Percentiles rank a stretch among this genome's conserved stretches.
Conservation (phyloP, 2,888 invertebrate genomes). For the Platerodrilus igneus region DNA sequence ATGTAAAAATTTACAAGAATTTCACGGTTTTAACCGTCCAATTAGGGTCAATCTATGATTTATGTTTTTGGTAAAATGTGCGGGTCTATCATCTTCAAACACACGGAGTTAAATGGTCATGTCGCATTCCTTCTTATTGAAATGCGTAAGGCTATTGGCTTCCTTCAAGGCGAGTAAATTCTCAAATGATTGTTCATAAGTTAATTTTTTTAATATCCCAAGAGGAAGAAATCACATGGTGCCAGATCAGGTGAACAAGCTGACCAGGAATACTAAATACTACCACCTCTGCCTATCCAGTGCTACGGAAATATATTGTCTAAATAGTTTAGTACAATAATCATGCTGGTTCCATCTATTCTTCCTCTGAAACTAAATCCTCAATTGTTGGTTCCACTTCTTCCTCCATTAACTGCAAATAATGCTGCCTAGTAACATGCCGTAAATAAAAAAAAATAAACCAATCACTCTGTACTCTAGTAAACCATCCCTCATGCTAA, state of each 20-base stretch:
- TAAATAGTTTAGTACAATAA: neutral
- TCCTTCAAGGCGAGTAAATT: neutral
- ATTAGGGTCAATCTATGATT: too few species aligned
- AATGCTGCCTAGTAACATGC: neutral
- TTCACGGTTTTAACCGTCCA: too few species aligned
- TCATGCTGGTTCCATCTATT: neutral
- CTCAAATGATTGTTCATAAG: neutral
- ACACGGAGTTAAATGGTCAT: too few species aligned
- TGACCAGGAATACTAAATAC: too few species aligned
- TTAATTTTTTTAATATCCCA: neutral
- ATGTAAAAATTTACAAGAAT: too few species aligned
- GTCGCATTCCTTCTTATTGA: too few species aligned
- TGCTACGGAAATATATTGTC: neutral
- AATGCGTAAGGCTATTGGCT: too few species aligned
- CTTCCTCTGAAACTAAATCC: neutral
- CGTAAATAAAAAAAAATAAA: neutral
- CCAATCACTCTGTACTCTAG: neutral
- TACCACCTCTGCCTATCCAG: neutral
- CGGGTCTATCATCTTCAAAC: too few species aligned
- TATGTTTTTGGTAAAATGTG: too few species aligned
- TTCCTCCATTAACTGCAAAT: neutral
- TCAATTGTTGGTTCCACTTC: neutral
- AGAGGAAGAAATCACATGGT: conserved; percentile 1
- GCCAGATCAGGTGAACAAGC: too few species aligned
- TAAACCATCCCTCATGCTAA: neutral